Conservation (phyloP, 1,140 invertebrate species). For the Cydia fagiglandana region DNA sequence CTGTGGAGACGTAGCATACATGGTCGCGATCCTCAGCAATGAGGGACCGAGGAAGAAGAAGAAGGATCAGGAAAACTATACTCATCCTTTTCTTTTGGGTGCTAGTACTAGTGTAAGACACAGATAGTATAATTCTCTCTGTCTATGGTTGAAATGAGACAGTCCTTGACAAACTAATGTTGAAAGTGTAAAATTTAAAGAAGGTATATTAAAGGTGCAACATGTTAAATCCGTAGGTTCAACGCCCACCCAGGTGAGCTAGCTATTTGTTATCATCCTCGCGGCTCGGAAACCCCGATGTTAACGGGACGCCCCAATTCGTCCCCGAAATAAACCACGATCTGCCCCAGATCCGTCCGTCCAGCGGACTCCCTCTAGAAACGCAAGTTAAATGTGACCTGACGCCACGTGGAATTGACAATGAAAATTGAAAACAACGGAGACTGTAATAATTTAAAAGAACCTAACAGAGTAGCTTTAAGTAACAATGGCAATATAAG, state of each 20-base stretch:
- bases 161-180: too few species aligned
- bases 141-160: too few species aligned
- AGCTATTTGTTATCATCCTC: slow-evolving; percentile 60
- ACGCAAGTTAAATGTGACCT: slow-evolving; percentile 31
- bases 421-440: slow-evolving; percentile 1
- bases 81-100: too few species aligned
- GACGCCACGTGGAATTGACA: slow-evolving; percentile 29
- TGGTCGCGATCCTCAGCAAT: too few species aligned
- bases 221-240: slow-evolving; percentile 21
- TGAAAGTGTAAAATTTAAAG: too few species aligned
- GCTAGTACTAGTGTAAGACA: too few species aligned
- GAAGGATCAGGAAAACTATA: too few species aligned
- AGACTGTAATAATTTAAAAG: not conserved
- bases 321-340: slow-evolving; percentile 68
- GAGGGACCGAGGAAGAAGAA: too few species aligned
- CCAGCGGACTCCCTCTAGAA: slow-evolving; percentile 44
- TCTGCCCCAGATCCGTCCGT: slow-evolving; percentile 60
- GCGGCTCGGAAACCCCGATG: slow-evolving; percentile 59
- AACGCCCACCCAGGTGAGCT: slow-evolving; percentile 51
- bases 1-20: too few species aligned
- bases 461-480: not conserved
- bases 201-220: too few species aligned
- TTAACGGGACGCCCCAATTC: slow-evolving; percentile 71
- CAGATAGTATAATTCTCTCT: too few species aligned
- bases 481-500: slow-evolving; percentile 4